Evolutionary conservation across 1,140 invertebrate species (phyloP), one percentile per base, ranked within the genome.

Genomic region (Anadara kagoshimensis): DNA sequence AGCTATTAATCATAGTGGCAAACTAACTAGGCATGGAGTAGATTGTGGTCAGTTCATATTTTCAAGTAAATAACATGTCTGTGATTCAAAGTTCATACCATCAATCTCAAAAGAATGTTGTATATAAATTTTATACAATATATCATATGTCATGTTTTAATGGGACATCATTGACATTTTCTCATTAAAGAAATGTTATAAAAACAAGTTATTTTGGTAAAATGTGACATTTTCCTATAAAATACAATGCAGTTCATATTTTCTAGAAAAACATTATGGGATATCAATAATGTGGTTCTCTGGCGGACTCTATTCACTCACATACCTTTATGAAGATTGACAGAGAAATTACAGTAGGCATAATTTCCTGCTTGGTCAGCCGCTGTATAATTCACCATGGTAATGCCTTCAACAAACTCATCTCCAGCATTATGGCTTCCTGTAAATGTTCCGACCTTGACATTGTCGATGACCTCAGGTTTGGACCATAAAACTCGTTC

Each of bases 381-480:
- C 10, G 82, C 82, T 24, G 73, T 79, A 69, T 79, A 81, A 24
- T 69, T 78, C 10, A 83, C 76, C 8, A 66, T 36, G 0, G 78
- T 80, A 5, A 69, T 45, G 20, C 82, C 82, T n/a, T 66, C 61
- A 14, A 24, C n/a, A 54, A 83, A 83, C 36, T 71, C 70, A 49
- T 56, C 62, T 43, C 76, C 74, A n/a, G 75, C 64, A 44, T 79
- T 49, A 57, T 83, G 79, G 41, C 68, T 66, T n/a, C 69, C 62
- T 0, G 36, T 68, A 41, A 79, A 57, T 24, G 45, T 58, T 29
- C 61, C 53, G 18, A 76, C 61, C n/a, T 70, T 26, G 0, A 74
- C 63, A 63, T 83, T 83, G 74, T 83, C 82, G n/a, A 62, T 57
- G 18, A 74, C 82, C 22, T 61, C 54, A 22, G 82, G 82, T 11